Evolutionary conservation across 2,113 vertebrate species (phyloP), one percentile per base, ranked within the genome.

Genomic region (Hyperopisus bebe): DNA sequence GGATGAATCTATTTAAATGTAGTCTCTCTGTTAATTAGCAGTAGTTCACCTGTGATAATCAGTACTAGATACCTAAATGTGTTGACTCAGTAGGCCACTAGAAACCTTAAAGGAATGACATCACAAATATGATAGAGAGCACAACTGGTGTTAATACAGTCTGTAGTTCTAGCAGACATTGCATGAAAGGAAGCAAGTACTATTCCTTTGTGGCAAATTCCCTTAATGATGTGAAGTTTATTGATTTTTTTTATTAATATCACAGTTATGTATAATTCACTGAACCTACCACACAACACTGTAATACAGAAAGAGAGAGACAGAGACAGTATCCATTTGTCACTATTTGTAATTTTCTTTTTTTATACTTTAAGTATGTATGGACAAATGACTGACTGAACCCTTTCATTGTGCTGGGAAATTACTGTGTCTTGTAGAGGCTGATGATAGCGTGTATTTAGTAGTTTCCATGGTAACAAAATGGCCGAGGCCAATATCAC

Each of bases 401-500:
- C 35, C 84, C 44, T 85, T 88, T 90, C 46, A 88, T 89, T 89
- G 58, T 44, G 24, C 58, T 47, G 86, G 77, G 46, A 47, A 58
- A 84, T 88, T 82, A 92, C 86, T 83, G 89, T 51, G 70, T 58
- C n/a, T 90, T 89, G 89, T 66, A 48, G 90, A 89, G 86, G 89
- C 91, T 0, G 92, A 94, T 90, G 92, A 91, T 91, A 91, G 90
- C 42, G 93, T 95, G 92, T 95, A 93, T 92, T 92, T 91, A 90
- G 90, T 91, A 93, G 96, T 96, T 95, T 94, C 94, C 93, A 95
- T 96, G 94, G 95, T 66, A 92, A 96, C 88, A 87, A 93, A 94
- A 94, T 92, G 93, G 92, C 92, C 94, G 92, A 90, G 94, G 93
- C 92, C 93, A 47, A 62, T 91, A 92, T 93, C 92, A 92, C 94